These are phyloP conservation scores for Mesembrinibis cayennensis DNA, from an alignment of 2,113 vertebrate genomes.

Conservation along the genomic window DNA sequence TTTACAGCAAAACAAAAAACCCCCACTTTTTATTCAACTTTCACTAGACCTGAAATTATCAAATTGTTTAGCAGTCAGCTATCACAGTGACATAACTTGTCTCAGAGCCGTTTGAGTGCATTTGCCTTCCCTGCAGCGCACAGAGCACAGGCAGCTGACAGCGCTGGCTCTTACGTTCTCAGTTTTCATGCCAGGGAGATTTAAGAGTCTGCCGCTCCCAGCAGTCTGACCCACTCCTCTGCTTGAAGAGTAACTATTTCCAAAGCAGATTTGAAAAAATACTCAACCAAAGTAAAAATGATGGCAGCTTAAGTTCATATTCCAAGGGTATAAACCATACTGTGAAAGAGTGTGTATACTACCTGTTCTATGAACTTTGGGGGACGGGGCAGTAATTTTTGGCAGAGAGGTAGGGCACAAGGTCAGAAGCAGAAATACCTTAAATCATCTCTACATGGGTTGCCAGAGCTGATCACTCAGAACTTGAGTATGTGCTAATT, in stretches of 20 bases:
- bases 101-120: background rate
- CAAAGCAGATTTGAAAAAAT: background rate
- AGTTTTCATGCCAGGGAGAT: fast-evolving
- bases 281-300: background rate
- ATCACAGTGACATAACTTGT: background rate
- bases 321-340: background rate
- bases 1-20: background rate
- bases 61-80: background rate
- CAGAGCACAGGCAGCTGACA: no score
- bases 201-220: background rate
- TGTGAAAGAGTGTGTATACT: background rate
- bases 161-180: fast-evolving
- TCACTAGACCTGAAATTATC: background rate
- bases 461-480: background rate
- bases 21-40: background rate
- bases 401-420: background rate
- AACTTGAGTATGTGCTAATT: background rate
- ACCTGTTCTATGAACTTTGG: background rate
- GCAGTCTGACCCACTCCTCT: background rate
- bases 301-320: background rate
- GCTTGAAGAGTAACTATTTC: background rate
- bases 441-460: background rate
- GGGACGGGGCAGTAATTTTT: background rate
- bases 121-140: background rate
- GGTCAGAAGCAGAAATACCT: background rate